phyloP scores from a whole-genome alignment of 2,888 invertebrate genomes.

The Hirtodrosophila alboralis region DNA sequence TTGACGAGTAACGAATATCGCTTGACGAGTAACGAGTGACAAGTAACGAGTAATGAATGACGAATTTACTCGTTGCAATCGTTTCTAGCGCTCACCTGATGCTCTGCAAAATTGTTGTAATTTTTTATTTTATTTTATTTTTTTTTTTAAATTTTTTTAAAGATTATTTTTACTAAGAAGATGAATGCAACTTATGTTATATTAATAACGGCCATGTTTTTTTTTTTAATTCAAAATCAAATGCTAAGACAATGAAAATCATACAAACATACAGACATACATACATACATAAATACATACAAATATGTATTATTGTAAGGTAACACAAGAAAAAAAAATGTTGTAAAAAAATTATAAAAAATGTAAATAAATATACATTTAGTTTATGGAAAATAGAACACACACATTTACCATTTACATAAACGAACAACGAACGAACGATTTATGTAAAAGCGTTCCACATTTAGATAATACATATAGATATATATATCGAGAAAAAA shows the following conservation, averaged over 20 bases:
- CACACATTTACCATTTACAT: slow-evolving; percentile 79
- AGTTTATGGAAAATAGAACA: slow-evolving; percentile 66
- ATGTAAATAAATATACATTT: slow-evolving; percentile 69
- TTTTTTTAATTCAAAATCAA: slow-evolving; percentile 33
- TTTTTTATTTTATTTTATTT: neutral
- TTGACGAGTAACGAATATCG: no score
- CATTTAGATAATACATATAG: slow-evolving; percentile 81
- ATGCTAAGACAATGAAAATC: slow-evolving; percentile 51
- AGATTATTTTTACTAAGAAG: slow-evolving; percentile 1
- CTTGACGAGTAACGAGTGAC: neutral
- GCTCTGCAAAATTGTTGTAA: slow-evolving; percentile 23
- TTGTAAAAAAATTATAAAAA: slow-evolving; percentile 52
- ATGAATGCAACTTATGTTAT: slow-evolving; percentile 31
- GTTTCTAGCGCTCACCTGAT: slow-evolving; percentile 48
- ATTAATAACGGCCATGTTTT: slow-evolving; percentile 23
- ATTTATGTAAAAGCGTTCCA: slow-evolving; percentile 82
- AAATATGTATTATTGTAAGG: slow-evolving; percentile 47
- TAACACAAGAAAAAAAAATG: no score
- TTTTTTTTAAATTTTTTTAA: neutral
- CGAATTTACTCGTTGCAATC: slow-evolving; percentile 1
- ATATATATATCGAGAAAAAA: slow-evolving; percentile 74
- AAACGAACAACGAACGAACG: slow-evolving; percentile 80
- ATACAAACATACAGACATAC: slow-evolving; percentile 42
- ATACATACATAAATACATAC: slow-evolving; percentile 42
- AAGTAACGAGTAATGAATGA: neutral